Evolutionary conservation across 2,113 vertebrate genomes (phyloP).

Genomic region (Apus apus): DNA sequence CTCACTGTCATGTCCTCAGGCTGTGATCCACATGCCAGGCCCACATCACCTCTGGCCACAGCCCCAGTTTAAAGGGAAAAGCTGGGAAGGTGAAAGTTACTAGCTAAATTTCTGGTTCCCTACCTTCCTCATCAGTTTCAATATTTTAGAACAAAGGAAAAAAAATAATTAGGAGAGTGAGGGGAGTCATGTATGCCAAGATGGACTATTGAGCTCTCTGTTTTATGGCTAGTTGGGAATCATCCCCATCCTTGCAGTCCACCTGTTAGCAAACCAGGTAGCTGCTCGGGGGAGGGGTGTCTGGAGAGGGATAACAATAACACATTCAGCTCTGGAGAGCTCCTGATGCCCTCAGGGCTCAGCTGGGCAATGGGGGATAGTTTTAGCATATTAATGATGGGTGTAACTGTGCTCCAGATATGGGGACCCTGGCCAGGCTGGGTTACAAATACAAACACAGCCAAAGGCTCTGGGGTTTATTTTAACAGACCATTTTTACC

Average conservation of each 20-base stretch:
- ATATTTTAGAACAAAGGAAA: background rate
- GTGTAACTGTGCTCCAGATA: background rate
- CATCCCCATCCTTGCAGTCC: background rate
- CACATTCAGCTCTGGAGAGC: background rate
- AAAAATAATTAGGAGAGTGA: background rate
- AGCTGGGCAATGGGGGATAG: background rate
- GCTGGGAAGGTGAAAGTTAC: background rate
- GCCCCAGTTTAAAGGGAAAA: background rate
- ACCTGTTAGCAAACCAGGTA: background rate
- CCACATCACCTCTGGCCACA: background rate
- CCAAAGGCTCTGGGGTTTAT: background rate
- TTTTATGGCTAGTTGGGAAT: background rate
- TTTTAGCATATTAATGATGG: background rate
- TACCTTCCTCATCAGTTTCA: background rate
- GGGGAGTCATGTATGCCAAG: background rate
- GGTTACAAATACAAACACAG: background rate
- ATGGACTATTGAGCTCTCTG: accelerated
- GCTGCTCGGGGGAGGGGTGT: background rate
- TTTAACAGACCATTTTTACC: background rate
- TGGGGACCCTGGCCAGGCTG: background rate
- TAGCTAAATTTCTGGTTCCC: background rate
- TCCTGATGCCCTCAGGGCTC: background rate
- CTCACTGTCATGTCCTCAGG: background rate
- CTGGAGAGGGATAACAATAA: background rate
- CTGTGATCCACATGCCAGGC: background rate